Evolutionary conservation across 35 echinoderm and acorn worm species (phyloP).

Genomic region (Amphiura filiformis): DNA sequence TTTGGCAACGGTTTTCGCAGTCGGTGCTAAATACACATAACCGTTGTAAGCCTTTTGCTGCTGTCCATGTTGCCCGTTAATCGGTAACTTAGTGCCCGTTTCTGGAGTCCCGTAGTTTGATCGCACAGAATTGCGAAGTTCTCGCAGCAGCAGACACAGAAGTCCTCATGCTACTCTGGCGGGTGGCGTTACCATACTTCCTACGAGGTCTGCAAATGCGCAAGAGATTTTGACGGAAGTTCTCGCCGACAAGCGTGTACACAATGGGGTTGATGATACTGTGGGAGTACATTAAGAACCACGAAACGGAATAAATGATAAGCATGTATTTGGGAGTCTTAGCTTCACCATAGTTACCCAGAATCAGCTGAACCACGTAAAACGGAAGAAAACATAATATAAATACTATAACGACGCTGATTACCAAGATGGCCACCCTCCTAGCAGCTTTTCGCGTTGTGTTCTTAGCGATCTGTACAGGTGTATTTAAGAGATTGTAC

Average conservation of each 20-base stretch:
- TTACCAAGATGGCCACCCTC: slow-evolving; percentile 67
- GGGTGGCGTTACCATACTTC: neutral
- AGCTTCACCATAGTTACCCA: neutral
- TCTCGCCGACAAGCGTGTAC: slow-evolving; percentile 84
- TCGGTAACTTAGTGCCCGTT: neutral
- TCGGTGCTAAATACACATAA: neutral
- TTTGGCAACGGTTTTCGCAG: neutral
- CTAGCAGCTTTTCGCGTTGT: slow-evolving; percentile 62
- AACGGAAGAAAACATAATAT: slow-evolving; percentile 82
- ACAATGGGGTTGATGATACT: slow-evolving; percentile 93
- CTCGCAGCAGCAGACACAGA: slow-evolving; percentile 35
- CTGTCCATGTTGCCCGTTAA: neutral
- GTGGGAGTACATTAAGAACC: slow-evolving; percentile 82
- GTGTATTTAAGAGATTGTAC: slow-evolving; percentile 49
- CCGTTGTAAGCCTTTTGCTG: neutral
- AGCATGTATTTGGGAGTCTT: neutral
- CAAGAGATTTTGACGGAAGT: slow-evolving; percentile 76
- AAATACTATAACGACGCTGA: slow-evolving; percentile 81
- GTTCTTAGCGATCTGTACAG: slow-evolving; percentile 68
- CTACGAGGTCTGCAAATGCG: slow-evolving; percentile 4
- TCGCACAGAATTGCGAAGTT: slow-evolving; percentile 43
- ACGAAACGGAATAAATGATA: slow-evolving; percentile 33
- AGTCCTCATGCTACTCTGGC: slow-evolving; percentile 68
- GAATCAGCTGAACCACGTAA: slow-evolving; percentile 73
- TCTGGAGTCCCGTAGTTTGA: slow-evolving; percentile 36